Conservation (phyloP, 2,888 invertebrate species). For the Drosophila paramelanica region DNA sequence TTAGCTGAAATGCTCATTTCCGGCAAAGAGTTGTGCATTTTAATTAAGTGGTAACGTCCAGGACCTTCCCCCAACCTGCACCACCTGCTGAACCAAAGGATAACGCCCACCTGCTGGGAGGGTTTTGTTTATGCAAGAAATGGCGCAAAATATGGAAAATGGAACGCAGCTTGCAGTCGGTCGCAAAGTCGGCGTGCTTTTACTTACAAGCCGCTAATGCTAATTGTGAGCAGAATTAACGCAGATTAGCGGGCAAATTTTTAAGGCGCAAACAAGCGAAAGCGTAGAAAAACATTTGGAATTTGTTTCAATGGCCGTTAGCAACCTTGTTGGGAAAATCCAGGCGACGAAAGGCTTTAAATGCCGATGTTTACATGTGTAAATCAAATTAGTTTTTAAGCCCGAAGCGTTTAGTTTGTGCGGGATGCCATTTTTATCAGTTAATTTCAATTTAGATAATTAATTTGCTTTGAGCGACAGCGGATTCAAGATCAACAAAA, state of each 20-base stretch:
- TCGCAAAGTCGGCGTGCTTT: slow-evolving; percentile 31
- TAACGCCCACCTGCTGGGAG: slow-evolving; percentile 59
- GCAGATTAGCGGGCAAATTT: slow-evolving; percentile 68
- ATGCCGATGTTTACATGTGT: slow-evolving; percentile 17
- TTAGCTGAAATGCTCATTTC: slow-evolving; percentile 77
- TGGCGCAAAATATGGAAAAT: slow-evolving; percentile 71
- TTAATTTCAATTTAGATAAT: slow-evolving; percentile 25
- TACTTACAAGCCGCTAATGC: slow-evolving; percentile 74
- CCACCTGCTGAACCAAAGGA: slow-evolving; percentile 1
- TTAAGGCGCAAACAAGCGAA: slow-evolving; percentile 26
- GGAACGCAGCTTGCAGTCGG: slow-evolving; percentile 49
- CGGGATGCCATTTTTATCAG: slow-evolving; percentile 3
- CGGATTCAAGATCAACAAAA: slow-evolving; percentile 34
- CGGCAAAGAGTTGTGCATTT: slow-evolving; percentile 77
- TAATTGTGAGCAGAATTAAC: slow-evolving; percentile 80
- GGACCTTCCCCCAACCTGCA: slow-evolving; percentile 6
- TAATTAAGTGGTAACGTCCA: slow-evolving; percentile 65
- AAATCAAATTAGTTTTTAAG: slow-evolving; percentile 17
- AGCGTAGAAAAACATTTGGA: slow-evolving; percentile 38
- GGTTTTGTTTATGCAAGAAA: slow-evolving; percentile 68
- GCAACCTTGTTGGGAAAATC: slow-evolving; percentile 56
- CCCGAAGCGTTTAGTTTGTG: background rate
- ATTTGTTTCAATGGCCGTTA: slow-evolving; percentile 54
- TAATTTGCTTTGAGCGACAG: slow-evolving; percentile 14
- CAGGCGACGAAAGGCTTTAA: slow-evolving; percentile 41